phyloP scores from a whole-genome alignment of 1,140 invertebrate genomes.

The Cyclina sinensis region DNA sequence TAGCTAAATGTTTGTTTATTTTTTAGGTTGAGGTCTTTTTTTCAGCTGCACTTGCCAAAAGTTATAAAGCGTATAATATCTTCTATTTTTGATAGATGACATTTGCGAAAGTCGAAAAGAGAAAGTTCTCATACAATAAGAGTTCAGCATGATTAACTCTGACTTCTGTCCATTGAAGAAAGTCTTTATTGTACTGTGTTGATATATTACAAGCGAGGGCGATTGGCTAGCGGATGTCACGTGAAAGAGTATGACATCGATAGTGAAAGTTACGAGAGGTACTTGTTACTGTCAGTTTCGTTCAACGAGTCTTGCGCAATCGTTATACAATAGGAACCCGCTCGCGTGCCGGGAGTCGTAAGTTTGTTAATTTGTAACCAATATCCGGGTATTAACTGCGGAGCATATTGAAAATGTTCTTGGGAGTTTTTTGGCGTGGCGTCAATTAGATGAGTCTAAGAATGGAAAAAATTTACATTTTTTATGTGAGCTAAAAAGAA shows the following conservation, averaged over 20 bases:
- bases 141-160: neutral
- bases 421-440: conserved; percentile 10
- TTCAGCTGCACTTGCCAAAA: no score
- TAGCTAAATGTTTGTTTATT: no score
- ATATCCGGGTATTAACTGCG: neutral
- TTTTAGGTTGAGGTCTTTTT: no score
- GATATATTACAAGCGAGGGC: neutral
- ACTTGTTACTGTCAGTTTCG: neutral
- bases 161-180: neutral
- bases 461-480: conserved; percentile 7
- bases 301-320: conserved; percentile 19
- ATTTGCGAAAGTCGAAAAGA: neutral
- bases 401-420: conserved; percentile 44
- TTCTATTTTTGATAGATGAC: no score
- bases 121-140: no score
- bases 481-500: neutral
- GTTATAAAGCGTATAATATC: no score
- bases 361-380: conserved; percentile 23
- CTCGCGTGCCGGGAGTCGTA: conserved; percentile 14
- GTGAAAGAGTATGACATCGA: conserved; percentile 1
- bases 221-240: conserved; percentile 9
- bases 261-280: neutral
- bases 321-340: conserved; percentile 12
- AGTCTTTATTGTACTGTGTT: neutral
- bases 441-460: neutral